Conservation (phyloP, 2,113 vertebrate species). For the Psittacara wagleri region DNA sequence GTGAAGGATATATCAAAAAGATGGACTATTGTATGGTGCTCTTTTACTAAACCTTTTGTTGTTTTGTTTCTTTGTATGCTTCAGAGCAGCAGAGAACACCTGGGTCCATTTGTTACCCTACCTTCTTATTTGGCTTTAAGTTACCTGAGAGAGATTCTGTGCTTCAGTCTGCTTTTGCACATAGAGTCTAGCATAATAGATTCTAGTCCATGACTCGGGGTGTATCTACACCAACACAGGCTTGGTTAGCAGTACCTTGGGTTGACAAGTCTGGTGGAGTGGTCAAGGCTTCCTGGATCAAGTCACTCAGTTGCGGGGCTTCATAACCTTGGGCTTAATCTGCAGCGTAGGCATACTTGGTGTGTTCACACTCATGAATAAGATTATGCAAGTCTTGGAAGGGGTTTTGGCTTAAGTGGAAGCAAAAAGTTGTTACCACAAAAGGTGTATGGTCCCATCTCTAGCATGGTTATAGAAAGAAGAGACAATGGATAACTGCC, state of each 20-base stretch:
- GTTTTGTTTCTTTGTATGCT: not conserved
- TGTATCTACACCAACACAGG: not conserved
- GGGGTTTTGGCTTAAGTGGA: not conserved
- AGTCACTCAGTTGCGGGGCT: not conserved
- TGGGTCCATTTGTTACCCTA: not conserved
- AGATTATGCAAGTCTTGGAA: not conserved
- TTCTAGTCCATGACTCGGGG: accelerated
- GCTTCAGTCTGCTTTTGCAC: not conserved
- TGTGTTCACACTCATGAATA: accelerated
- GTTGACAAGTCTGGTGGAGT: not conserved
- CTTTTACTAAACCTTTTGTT: not conserved
- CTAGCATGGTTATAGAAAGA: not conserved
- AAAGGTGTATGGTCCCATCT: not conserved
- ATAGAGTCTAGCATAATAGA: not conserved
- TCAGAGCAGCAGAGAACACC: not conserved
- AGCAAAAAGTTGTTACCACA: not conserved
- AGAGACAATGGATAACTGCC: not conserved
- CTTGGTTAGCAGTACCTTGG: not conserved
- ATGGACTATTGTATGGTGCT: not conserved
- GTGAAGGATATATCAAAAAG: not conserved
- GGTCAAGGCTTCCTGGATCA: not conserved
- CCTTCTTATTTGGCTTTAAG: not conserved
- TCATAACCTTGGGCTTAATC: not conserved
- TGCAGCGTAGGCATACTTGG: accelerated
- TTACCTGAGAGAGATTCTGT: not conserved